Base-by-base conservation (phyloP, 2,888 invertebrate genomes). In the Syritta pipiens region DNA sequence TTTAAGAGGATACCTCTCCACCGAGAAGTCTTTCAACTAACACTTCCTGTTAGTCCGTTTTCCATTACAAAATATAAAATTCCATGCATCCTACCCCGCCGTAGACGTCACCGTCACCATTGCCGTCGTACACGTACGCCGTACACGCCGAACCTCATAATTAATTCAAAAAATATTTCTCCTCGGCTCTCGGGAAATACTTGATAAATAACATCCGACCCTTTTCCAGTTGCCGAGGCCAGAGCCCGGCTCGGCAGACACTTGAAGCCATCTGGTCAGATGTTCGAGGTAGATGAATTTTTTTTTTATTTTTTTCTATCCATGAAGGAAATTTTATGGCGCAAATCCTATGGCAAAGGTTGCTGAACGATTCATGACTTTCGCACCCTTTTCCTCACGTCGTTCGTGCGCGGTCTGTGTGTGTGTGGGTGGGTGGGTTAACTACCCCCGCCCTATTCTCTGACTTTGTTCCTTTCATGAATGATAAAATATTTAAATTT, bases 401-500 rank as follows among this genome's bases (percentile, higher is more conserved):
- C 48, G 30, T 46, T 55, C 37, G 20, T 32, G 12, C 19, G 48
- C 24, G n/a, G 3, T 14, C 49, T 1, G 5, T 10, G n/a, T 24
- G 3, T 2, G 28, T 28, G n/a, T 24, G 42, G 26, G 7, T 9
- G 24, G 12, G 19, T 1, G 24, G 4, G 49, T 24, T 28, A 26
- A 32, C 14, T 30, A 20, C n/a, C 26, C 22, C 51, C 37, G 46
- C 30, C 48, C 24, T 60, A 46, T 35, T n/a, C n/a, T n/a, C n/a
- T 40, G 49, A 72, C 67, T 74, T 67, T 74, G 67, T 60, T 79
- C 67, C 79, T 72, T 86, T 85, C 84, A 84, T 83, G 83, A 63
- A 86, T 87, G 85, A 87, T 87, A 86, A 87, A 87, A 88, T 87
- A 88, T 88, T 87, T 88, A 87, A 87, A 87, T 88, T 87, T 87